Conservation (phyloP, 2,888 invertebrate species). For the Catocala fraxini region DNA sequence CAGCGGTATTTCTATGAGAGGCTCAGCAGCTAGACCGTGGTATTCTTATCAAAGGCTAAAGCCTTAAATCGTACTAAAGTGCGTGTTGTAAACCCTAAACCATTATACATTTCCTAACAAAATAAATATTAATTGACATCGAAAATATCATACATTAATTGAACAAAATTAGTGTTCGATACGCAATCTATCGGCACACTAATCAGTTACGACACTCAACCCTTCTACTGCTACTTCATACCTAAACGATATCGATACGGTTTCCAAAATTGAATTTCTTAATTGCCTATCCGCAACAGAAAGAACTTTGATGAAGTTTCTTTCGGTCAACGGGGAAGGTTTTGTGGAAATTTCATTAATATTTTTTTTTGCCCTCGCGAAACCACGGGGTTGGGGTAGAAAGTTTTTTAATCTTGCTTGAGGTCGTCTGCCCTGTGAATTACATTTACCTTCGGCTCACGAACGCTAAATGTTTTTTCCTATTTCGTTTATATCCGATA, state of each 20-base stretch:
- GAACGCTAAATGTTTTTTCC: conserved; percentile 60
- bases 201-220: conserved; percentile 32
- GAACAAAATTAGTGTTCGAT: too few relatives aligned
- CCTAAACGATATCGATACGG: conserved; percentile 38
- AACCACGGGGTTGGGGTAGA: conserved; percentile 59
- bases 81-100: too few relatives aligned
- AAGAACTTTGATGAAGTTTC: conserved; percentile 75
- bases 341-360: conserved; percentile 78
- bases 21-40: too few relatives aligned
- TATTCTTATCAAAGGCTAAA: too few relatives aligned
- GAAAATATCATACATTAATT: too few relatives aligned
- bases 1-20: too few relatives aligned
- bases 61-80: too few relatives aligned
- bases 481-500: conserved; percentile 45
- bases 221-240: conserved; percentile 34
- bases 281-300: conserved; percentile 77
- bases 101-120: too few relatives aligned
- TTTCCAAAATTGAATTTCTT: conserved; percentile 74
- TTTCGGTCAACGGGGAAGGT: conserved; percentile 72
- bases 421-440: conserved; percentile 68
- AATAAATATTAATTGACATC: too few relatives aligned
- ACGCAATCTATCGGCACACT: conserved; percentile 33
- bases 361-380: conserved; percentile 64
- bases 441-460: conserved; percentile 65
- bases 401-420: conserved; percentile 81